phyloP scores from a whole-genome alignment of 2,888 invertebrate genomes.

The Spisula subtruncata region DNA sequence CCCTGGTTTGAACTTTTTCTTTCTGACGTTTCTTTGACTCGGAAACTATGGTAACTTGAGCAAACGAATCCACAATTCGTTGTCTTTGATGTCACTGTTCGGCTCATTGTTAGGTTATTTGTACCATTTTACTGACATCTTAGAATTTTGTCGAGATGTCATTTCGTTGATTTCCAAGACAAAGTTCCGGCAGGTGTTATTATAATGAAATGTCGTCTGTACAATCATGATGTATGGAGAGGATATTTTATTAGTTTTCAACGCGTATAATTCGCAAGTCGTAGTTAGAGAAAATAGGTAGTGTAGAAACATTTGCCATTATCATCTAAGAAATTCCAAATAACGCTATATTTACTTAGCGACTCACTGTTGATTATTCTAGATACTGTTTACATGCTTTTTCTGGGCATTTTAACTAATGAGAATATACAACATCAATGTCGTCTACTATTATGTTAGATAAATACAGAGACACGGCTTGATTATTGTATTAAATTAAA shows the following conservation, averaged over 20 bases:
- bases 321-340: neutral
- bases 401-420: conserved; percentile 2
- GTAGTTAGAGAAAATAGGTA: neutral
- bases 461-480: neutral
- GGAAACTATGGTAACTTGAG: too few relatives aligned
- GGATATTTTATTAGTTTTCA: neutral
- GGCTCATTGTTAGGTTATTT: too few relatives aligned
- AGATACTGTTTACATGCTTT: neutral
- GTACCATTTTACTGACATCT: too few relatives aligned
- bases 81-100: too few relatives aligned
- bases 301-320: neutral
- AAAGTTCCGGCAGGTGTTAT: neutral
- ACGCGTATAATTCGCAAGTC: neutral
- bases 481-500: conserved; percentile 7
- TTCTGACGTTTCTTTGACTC: too few relatives aligned
- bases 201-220: neutral
- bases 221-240: neutral
- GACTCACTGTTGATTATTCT: conserved; percentile 1
- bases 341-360: neutral
- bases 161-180: too few relatives aligned
- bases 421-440: neutral
- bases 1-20: too few relatives aligned
- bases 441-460: neutral
- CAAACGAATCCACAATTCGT: too few relatives aligned
- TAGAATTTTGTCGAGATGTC: too few relatives aligned